These are phyloP conservation scores for Mesocricetus auratus DNA, from an alignment of 2,113 vertebrate species.

Conservation along the genomic window DNA sequence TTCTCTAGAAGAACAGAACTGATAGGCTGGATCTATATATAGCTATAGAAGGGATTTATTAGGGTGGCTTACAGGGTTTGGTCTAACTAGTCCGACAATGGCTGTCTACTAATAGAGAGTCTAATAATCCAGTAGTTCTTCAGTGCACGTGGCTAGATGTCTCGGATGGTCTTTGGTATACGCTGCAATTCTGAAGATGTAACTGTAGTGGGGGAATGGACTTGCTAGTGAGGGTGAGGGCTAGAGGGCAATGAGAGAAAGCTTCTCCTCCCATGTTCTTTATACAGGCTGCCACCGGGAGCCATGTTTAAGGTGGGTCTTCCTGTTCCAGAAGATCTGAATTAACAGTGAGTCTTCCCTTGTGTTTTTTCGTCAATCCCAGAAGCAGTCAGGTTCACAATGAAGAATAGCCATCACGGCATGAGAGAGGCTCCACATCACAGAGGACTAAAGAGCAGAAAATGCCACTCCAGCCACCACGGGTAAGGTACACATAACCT, in stretches of 20 bases:
- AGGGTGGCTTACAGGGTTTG: neutral
- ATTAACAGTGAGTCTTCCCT: neutral
- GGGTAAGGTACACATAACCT: neutral
- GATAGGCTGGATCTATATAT: neutral
- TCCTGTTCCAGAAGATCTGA: neutral
- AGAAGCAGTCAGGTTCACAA: neutral
- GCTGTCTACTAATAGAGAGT: neutral
- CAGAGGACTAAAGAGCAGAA: neutral
- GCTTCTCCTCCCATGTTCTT: no score
- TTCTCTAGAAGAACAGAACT: neutral
- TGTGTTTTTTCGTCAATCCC: neutral
- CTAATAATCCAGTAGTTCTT: neutral
- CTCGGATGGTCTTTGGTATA: neutral
- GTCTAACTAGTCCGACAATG: neutral
- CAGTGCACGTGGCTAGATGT: neutral
- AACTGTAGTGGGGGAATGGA: neutral
- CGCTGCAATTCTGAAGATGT: neutral
- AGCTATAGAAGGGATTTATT: neutral
- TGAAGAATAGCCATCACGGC: neutral
- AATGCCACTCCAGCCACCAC: neutral
- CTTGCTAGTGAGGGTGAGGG: neutral
- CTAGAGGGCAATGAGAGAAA: neutral
- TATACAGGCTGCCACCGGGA: neutral
- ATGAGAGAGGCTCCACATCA: neutral
- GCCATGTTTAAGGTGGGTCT: neutral